Conservation (phyloP, 2,888 invertebrate species). For the Drosophila mettleri region DNA sequence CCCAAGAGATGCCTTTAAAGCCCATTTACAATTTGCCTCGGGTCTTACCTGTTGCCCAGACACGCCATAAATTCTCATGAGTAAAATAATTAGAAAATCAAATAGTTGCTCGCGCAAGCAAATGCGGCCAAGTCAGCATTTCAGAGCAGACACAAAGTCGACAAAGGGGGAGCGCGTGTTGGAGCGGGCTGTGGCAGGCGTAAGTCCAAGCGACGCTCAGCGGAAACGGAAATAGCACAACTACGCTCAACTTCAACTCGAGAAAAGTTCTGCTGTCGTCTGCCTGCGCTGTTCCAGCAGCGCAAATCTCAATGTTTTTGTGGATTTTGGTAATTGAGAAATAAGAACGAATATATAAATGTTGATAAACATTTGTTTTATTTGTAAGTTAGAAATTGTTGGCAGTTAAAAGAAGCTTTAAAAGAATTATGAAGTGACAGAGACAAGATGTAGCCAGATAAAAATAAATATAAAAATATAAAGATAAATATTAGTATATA, state of each 20-base stretch:
- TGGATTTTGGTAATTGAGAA: neutral
- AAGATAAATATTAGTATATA: too few species aligned
- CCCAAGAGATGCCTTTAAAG: constrained; percentile 17
- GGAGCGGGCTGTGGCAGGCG: neutral
- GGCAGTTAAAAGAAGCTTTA: too few species aligned
- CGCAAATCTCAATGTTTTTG: constrained; percentile 2
- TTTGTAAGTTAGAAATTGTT: too few species aligned
- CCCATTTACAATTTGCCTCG: constrained; percentile 17
- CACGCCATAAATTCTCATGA: constrained; percentile 75
- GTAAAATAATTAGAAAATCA: constrained; percentile 80
- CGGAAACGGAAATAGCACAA: constrained; percentile 53
- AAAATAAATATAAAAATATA: too few species aligned
- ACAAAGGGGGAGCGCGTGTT: fast-evolving
- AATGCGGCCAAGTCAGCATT: constrained; percentile 2
- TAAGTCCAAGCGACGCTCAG: neutral
- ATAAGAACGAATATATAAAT: neutral
- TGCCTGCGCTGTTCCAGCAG: constrained; percentile 2
- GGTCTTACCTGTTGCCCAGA: constrained; percentile 65
- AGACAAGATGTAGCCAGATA: too few species aligned
- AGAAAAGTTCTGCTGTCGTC: constrained; percentile 38
- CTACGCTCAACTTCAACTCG: constrained; percentile 41
- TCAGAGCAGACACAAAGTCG: neutral
- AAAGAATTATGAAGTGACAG: too few species aligned
- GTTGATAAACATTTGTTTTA: neutral
- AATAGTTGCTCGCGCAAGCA: constrained; percentile 43